phyloP scores from a whole-genome alignment of 1,140 invertebrate genomes.

The Heliconius nattereri region DNA sequence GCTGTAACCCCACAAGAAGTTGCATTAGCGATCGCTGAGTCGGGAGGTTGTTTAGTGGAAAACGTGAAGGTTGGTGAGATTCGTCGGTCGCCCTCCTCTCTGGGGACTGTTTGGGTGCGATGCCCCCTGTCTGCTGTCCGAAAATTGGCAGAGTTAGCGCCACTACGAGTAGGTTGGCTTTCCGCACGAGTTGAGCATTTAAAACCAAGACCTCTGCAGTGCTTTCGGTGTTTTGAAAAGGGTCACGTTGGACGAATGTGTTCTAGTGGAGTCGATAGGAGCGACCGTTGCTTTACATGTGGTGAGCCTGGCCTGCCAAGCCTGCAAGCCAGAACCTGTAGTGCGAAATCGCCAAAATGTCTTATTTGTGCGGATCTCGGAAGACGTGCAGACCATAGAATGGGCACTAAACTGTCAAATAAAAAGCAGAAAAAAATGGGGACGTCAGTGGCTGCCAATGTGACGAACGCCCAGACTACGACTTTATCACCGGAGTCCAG shows the following conservation, averaged over 20 bases:
- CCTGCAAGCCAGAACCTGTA: conserved; percentile 32
- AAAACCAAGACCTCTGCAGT: no score
- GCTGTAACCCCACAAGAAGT: conserved; percentile 17
- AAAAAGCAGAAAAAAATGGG: no score
- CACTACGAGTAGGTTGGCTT: neutral
- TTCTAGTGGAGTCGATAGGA: neutral
- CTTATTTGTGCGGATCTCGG: no score
- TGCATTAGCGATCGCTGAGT: neutral
- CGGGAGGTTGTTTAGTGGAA: neutral
- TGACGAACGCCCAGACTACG: no score
- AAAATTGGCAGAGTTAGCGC: neutral
- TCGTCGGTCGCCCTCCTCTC: neutral
- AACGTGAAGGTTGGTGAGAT: neutral
- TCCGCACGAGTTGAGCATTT: neutral
- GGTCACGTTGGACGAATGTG: neutral
- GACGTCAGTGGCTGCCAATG: no score
- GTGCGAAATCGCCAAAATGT: conserved; percentile 11
- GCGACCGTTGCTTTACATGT: neutral
- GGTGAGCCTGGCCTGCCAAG: conserved; percentile 5
- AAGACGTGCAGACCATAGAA: conserved; percentile 47
- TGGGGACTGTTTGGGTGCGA: neutral
- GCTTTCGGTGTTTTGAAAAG: no score
- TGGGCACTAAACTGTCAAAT: conserved; percentile 13
- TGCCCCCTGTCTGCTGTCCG: neutral
- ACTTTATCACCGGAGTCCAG: no score